These are phyloP conservation scores for Callimorpha dominula DNA, from an alignment of 2,888 invertebrate genomes.

Conservation along the genomic window DNA sequence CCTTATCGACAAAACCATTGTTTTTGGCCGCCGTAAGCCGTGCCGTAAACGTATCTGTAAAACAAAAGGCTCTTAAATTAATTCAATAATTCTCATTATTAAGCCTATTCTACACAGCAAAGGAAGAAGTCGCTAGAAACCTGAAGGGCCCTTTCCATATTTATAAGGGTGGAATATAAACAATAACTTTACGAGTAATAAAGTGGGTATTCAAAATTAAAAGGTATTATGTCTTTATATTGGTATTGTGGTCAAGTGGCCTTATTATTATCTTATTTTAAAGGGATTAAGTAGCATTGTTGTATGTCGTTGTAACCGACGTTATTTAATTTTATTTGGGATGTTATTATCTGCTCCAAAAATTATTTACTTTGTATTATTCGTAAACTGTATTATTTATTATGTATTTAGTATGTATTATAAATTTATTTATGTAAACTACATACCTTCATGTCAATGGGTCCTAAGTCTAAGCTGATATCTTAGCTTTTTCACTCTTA, in stretches of 20 bases:
- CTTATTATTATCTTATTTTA: neutral
- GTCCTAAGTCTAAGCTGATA: neutral
- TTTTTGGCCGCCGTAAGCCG: neutral
- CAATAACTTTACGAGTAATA: conserved; percentile 20
- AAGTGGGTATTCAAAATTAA: neutral
- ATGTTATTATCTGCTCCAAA: neutral
- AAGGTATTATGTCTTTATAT: neutral
- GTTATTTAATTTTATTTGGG: neutral
- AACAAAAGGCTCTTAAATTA: conserved; percentile 21
- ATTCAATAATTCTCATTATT: conserved; percentile 32
- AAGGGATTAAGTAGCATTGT: neutral
- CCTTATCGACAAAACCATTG: neutral
- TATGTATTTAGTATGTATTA: too few relatives aligned
- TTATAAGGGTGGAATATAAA: conserved; percentile 32
- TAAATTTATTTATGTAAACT: too few relatives aligned
- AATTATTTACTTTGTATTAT: too few relatives aligned
- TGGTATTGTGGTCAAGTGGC: neutral
- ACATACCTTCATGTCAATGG: neutral
- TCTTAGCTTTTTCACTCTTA: neutral
- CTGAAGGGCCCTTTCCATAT: conserved; percentile 29
- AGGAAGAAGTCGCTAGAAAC: conserved; percentile 4
- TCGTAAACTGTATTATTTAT: too few relatives aligned
- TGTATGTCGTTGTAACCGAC: neutral
- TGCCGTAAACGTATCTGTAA: neutral
- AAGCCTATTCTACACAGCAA: conserved; percentile 8